Evolutionary conservation across 2,888 invertebrate genomes (phyloP).

Genomic region (Rugalucina vietnamica): DNA sequence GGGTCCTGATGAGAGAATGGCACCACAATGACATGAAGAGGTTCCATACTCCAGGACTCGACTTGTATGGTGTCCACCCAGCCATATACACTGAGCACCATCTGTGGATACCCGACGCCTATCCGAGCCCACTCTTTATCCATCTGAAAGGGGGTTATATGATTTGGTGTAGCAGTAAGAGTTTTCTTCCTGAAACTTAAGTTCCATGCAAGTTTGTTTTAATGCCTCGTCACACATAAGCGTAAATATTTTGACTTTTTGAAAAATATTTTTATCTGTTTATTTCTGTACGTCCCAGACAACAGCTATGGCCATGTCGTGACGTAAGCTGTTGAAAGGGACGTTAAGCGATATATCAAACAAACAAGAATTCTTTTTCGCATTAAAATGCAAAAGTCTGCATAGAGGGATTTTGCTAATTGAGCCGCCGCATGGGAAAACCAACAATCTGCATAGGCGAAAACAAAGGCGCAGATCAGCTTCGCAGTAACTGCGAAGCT

Average conservation of each 20-base stretch:
- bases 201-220: not conserved
- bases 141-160: conserved; percentile 64
- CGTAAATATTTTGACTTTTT: not conserved
- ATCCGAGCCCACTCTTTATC: conserved; percentile 68
- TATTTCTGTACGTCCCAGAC: not conserved
- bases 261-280: not conserved
- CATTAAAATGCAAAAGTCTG: too few species aligned
- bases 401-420: too few species aligned
- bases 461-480: too few species aligned
- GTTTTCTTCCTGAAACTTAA: not conserved
- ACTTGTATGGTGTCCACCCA: conserved; percentile 73
- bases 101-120: conserved; percentile 70
- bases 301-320: too few species aligned
- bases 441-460: too few species aligned
- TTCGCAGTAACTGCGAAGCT: too few species aligned
- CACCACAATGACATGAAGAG: conserved; percentile 95
- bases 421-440: too few species aligned
- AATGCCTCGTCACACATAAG: not conserved
- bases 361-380: too few species aligned
- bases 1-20: conserved; percentile 99
- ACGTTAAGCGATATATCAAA: too few species aligned
- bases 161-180: too few species aligned
- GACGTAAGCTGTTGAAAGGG: too few species aligned
- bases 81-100: conserved; percentile 71
- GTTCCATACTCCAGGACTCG: conserved; percentile 65